Evolutionary conservation across 2,113 vertebrate species (phyloP), one percentile per base, ranked within the genome.

Genomic region (Corydoras sp.): DNA sequence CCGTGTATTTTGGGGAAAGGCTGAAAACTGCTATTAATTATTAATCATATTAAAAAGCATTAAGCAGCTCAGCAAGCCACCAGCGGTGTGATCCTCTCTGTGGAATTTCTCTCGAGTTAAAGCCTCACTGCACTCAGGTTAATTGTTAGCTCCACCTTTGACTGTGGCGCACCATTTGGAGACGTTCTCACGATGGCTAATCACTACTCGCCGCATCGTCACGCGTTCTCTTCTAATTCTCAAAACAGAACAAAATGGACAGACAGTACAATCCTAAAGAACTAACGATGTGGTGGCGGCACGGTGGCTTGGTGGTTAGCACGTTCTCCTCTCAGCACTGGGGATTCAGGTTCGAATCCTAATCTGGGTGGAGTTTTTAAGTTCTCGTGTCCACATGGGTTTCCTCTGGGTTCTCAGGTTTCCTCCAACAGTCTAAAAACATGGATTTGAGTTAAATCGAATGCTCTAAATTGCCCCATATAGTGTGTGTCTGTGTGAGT

Each of bases 101-200:
- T 53, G 32, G 68, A 67, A 53, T 59, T 35, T 58, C 43, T 50
- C 48, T 71, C 63, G 4, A 75, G 77, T 79, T 79, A 75, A 69
- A 72, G 13, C 30, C 68, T 79, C 62, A 56, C 4, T 54, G 35
- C 7, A 32, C 15, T 68, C n/a, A 11, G n/a, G 49, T 65, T 64
- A 72, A 75, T 59, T 24, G 32, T 67, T 71, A 71, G 63, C 54
- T 68, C 5, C 6, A 13, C 13, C 30, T 55, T 13, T 50, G 54
- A 61, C 56, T 11, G 29, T 9, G 43, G 30, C 58, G 12, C 53
- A 56, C 51, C 62, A 24, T 62, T 56, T 14, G 53, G 24, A 64
- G 61, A 69, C n/a, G 53, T 61, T 24, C 18, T 75, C 54, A 59
- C 55, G 51, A 60, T 43, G 13, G 48, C 49, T 3, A 56, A 30